Evolutionary conservation across 2,113 vertebrate species (phyloP), one percentile per base, ranked within the genome.

Genomic region (Smithornis capensis): DNA sequence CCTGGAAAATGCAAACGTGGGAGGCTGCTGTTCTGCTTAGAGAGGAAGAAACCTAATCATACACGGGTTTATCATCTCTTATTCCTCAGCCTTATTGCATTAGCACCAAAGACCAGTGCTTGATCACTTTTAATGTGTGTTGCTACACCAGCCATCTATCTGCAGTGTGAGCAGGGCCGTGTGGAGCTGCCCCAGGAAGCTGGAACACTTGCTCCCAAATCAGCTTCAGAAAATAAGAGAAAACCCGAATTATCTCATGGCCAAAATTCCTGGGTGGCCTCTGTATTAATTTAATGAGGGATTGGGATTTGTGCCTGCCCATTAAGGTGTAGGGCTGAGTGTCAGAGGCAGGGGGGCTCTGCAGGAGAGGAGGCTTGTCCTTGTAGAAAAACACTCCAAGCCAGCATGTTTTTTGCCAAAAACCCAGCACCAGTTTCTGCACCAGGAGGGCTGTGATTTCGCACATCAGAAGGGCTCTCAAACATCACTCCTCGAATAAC

Each of bases 111-210:
- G 59, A 35, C 6, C 0, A 2, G 33, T 70, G 35, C 67, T 87
- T 62, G 70, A 79, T 92, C 33, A 22, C 65, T 89, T 87, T 3
- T 47, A 28, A 52, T 14, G 14, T 9, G 23, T 4, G 8, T 37
- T 71, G 40, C 56, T 84, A 9, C 22, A 5, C 0, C 0, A 80
- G 42, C 56, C 27, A 7, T 78, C 24, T 68, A 4, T 65, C 35
- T 1, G 3, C 70, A 67, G 1, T 0, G 0, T 40, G 6, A 1
- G 0, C 69, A 23, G 44, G 70, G 40, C 56, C 78, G 28, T 62
- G 56, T 5, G 4, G 21, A 42, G 35, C 65, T 89, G 57, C 29
- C 22, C 19, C 9, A 19, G 38, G 45, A 69, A 52, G 33, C n/a
- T 81, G 68, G 18, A 52, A 22, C 7, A 2, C 78, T 78, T 64